phyloP scores from a whole-genome alignment of 2,888 invertebrate species.

The Perizoma flavofasciatum region DNA sequence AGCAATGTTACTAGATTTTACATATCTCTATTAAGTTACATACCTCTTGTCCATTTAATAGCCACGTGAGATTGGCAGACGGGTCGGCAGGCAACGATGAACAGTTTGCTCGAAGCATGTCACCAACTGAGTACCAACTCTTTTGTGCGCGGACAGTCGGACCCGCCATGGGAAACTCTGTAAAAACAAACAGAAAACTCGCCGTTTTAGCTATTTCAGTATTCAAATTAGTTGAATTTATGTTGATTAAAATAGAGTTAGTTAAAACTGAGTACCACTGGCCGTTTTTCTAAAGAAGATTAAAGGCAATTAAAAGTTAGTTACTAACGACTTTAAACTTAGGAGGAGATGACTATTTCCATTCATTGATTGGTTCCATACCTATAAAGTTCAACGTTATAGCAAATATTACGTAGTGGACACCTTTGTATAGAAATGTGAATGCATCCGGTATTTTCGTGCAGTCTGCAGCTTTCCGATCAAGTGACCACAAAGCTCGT shows the following conservation, averaged over 20 bases:
- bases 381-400: background rate
- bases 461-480: constrained; percentile 12
- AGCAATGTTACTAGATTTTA: no score
- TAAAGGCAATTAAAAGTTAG: constrained; percentile 28
- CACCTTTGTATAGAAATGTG: constrained; percentile 22
- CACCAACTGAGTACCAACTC: constrained; percentile 87
- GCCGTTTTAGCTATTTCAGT: constrained; percentile 15
- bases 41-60: constrained; percentile 87
- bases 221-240: constrained; percentile 30
- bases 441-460: constrained; percentile 14
- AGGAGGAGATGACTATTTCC: constrained; percentile 23
- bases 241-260: constrained; percentile 29
- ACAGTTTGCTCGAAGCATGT: constrained; percentile 88
- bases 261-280: constrained; percentile 19
- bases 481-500: constrained; percentile 26
- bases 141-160: constrained; percentile 86
- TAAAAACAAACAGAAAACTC: constrained; percentile 27
- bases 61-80: constrained; percentile 86
- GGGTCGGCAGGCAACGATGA: constrained; percentile 87
- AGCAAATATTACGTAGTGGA: constrained; percentile 3
- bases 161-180: constrained; percentile 86
- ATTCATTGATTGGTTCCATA: constrained; percentile 1
- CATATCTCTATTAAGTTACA: constrained; percentile 1
- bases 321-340: constrained; percentile 19
- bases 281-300: constrained; percentile 16